Evolutionary conservation across 1,140 invertebrate genomes (phyloP), one percentile per base, ranked within the genome.

Genomic region (Neodiprion pinetum): DNA sequence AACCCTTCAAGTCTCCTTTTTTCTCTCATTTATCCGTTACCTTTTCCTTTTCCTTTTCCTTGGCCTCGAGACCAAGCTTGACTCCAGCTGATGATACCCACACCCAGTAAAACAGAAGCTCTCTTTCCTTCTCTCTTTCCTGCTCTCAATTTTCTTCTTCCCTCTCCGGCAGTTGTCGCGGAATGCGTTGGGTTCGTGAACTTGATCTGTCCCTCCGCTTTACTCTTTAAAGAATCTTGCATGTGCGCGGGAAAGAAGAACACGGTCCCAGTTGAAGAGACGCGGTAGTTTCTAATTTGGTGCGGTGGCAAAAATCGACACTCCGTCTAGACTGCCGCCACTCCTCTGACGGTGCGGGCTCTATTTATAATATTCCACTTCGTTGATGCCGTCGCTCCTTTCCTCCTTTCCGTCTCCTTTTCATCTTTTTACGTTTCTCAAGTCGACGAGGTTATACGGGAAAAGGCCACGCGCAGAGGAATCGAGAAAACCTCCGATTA

Each of bases 351-450:
- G 78, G 74, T 75, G 75, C 78, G 75, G 75, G 81, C 83, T 86
- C 86, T 88, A 88, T 86, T 87, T 88, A 87, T 85, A 84, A 40
- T 87, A 85, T 87, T 85, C 83, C 83, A 84, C 82, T 83, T 87
- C 86, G 86, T 86, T 87, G 83, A 83, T 84, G 80, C 77, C 76
- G 67, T 21, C 74, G 72, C 81, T 74, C 28, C 28, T 17, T 76
- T 76, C 76, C 81, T 79, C 72, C 74, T 81, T 80, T 83, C 80
- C n/a, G 78, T 86, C 85, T 84, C 80, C 86, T 88, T 88, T 61
- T 87, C 85, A 87, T 88, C 86, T 87, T 80, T 85, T 87, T 86
- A 86, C 82, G 82, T 86, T 84, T 85, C 82, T 83, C 79, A 80
- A 81, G 80, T 78, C 75, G 77, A 81, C 80, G 28, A 40, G 28